Evolutionary conservation across 2,888 invertebrate species (phyloP).

Genomic region (Tenthredo amoena): DNA sequence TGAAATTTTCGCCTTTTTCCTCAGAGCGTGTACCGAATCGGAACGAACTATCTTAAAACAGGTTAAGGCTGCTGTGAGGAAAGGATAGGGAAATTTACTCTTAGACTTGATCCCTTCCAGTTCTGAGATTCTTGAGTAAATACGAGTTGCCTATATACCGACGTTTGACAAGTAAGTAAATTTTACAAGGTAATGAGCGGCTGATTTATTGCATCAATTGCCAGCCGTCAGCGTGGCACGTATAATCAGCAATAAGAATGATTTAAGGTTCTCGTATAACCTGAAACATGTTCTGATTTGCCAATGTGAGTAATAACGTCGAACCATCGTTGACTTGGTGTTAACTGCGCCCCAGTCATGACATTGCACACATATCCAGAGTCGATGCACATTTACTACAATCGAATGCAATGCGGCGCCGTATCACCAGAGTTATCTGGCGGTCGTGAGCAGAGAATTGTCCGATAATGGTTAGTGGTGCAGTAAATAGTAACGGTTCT

Average conservation of each 20-base stretch:
- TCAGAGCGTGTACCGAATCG: background rate
- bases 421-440: constrained; percentile 62
- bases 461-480: constrained; percentile 63
- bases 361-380: background rate
- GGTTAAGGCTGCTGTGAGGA: background rate
- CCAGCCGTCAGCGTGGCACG: constrained; percentile 46
- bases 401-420: constrained; percentile 41
- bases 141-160: background rate
- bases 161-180: constrained; percentile 47
- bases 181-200: constrained; percentile 45
- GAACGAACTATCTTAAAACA: background rate
- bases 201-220: constrained; percentile 47
- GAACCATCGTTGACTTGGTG: constrained; percentile 46
- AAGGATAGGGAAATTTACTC: constrained; percentile 20
- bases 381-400: constrained; percentile 23
- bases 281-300: constrained; percentile 51
- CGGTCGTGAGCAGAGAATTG: constrained; percentile 63
- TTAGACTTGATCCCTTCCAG: background rate
- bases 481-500: constrained; percentile 55
- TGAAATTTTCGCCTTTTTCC: background rate
- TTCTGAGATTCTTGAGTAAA: background rate
- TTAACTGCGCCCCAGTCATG: constrained; percentile 33
- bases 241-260: constrained; percentile 48
- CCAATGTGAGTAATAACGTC: constrained; percentile 42
- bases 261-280: constrained; percentile 48